These are phyloP conservation scores for Lycodopsis pacificus DNA, from an alignment of 2,797 vertebrate species.

Conservation along the genomic window DNA sequence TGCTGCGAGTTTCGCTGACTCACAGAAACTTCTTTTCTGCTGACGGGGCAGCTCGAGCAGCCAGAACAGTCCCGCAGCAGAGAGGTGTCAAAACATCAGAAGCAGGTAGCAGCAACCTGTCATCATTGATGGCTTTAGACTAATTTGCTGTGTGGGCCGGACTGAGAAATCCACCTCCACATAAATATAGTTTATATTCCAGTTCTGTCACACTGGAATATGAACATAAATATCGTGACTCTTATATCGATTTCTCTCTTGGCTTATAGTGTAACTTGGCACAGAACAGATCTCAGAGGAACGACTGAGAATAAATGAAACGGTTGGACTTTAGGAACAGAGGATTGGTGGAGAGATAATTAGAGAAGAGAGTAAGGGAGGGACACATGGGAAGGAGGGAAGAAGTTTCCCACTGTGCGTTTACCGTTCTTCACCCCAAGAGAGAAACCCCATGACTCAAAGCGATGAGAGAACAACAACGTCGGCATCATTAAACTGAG, in stretches of 20 bases:
- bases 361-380: not conserved
- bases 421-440: constrained; percentile 22
- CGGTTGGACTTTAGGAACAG: not conserved
- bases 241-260: not conserved
- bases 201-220: not conserved
- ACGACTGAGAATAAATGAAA: not conserved
- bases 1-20: constrained; percentile 68
- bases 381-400: not conserved
- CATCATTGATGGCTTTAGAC: constrained; percentile 13
- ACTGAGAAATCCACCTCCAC: not conserved
- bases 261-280: constrained; percentile 5
- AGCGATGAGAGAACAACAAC: constrained; percentile 43
- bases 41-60: constrained; percentile 45
- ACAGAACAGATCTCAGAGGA: constrained; percentile 6
- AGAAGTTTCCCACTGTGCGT: constrained; percentile 25
- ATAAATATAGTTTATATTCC: not conserved
- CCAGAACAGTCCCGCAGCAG: constrained; percentile 50
- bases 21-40: constrained; percentile 55
- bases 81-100: constrained; percentile 58
- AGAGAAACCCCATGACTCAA: constrained; percentile 48
- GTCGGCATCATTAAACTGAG: constrained; percentile 49
- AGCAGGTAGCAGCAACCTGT: constrained; percentile 49
- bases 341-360: not conserved
- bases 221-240: not conserved
- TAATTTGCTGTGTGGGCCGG: not conserved